Conservation (phyloP, 2,888 invertebrate species). For the Microctonus brassicae region DNA sequence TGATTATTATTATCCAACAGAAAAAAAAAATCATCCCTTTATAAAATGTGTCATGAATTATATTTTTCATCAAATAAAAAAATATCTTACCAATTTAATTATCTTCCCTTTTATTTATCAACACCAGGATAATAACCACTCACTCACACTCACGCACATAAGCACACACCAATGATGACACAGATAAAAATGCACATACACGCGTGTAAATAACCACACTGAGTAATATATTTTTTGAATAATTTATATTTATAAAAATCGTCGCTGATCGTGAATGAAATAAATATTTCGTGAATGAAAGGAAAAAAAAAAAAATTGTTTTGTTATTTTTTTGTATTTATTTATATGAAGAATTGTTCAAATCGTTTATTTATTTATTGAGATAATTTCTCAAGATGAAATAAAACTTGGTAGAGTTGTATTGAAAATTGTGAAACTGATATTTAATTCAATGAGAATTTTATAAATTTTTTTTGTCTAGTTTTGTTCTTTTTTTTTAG, state of each 20-base stretch:
- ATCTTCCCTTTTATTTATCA: neutral
- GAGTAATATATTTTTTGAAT: too few relatives aligned
- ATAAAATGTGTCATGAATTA: neutral
- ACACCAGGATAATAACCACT: neutral
- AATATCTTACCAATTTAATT: conserved; percentile 30
- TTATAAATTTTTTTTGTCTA: neutral
- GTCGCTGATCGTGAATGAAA: conserved; percentile 5
- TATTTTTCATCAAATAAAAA: neutral
- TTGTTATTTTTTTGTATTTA: too few relatives aligned
- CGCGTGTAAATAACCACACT: too few relatives aligned
- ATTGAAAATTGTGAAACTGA: conserved; percentile 25
- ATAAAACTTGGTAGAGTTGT: too few relatives aligned
- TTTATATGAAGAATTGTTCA: too few relatives aligned
- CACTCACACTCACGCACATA: neutral
- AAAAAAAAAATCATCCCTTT: conserved; percentile 5
- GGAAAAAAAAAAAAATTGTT: too few relatives aligned
- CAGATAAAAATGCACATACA: too few relatives aligned
- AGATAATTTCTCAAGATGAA: too few relatives aligned
- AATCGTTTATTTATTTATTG: too few relatives aligned
- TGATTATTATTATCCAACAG: conserved; percentile 8
- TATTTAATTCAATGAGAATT: conserved; percentile 24
- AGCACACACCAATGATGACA: too few relatives aligned
- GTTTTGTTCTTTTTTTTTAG: too few relatives aligned
- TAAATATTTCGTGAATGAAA: conserved; percentile 16
- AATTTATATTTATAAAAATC: too few relatives aligned